These are phyloP conservation scores for Tetanocera ferruginea DNA, from an alignment of 2,888 invertebrate species.

Conservation along the genomic window DNA sequence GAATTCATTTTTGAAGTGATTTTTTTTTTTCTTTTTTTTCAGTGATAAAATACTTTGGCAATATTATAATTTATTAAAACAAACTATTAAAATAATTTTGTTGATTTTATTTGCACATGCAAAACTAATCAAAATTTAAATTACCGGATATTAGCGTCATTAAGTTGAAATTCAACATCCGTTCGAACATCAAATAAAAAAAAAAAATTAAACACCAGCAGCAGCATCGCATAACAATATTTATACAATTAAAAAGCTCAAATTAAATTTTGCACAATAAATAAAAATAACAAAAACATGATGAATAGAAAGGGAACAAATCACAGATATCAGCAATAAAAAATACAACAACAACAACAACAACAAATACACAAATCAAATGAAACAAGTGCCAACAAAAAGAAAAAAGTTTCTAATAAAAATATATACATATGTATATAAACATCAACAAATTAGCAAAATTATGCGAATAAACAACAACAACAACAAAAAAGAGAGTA, in stretches of 20 bases:
- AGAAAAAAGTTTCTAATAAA: constrained; percentile 50
- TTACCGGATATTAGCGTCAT: background rate
- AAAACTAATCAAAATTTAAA: background rate
- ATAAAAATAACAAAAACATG: constrained; percentile 32
- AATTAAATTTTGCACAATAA: constrained; percentile 27
- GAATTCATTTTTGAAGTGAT: no score
- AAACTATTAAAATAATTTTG: background rate
- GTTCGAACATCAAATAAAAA: background rate
- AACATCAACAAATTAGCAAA: constrained; percentile 62
- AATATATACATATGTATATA: constrained; percentile 62
- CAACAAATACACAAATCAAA: constrained; percentile 36
- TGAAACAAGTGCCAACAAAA: background rate
- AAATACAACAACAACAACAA: constrained; percentile 29
- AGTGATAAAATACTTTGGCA: no score
- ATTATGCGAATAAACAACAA: constrained; percentile 57
- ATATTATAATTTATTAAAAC: no score
- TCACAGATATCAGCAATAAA: constrained; percentile 20
- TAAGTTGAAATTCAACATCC: constrained; percentile 8
- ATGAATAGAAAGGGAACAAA: constrained; percentile 5
- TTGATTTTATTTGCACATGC: background rate
- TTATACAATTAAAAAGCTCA: constrained; percentile 20
- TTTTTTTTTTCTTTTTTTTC: no score
- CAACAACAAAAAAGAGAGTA: constrained; percentile 42
- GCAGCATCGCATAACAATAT: background rate
- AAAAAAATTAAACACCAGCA: background rate